Conservation (phyloP, 53 echinoderm and acorn worm genomes). For the Paracentrotus lividus region DNA sequence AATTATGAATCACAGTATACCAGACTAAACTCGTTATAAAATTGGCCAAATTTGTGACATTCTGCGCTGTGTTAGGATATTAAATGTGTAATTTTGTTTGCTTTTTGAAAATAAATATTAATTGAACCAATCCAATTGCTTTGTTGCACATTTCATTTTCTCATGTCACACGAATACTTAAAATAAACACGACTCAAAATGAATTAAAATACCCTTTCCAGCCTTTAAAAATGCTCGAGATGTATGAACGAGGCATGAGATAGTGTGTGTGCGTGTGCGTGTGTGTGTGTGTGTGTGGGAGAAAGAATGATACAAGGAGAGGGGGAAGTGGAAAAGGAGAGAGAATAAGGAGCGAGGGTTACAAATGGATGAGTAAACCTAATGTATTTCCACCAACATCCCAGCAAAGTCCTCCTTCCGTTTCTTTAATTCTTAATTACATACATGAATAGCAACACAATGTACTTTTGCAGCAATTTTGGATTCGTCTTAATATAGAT, state of each 20-base stretch:
- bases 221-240: too few species aligned
- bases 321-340: background rate
- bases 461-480: background rate
- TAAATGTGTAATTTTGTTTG: too few species aligned
- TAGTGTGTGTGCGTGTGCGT: too few species aligned
- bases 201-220: background rate
- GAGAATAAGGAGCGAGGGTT: background rate
- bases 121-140: background rate
- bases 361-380: background rate
- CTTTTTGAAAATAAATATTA: background rate
- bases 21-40: constrained; percentile 24
- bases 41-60: background rate
- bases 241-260: background rate
- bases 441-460: background rate
- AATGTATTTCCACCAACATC: background rate
- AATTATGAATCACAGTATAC: background rate
- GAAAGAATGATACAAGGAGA: background rate
- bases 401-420: background rate
- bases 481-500: background rate
- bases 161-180: background rate
- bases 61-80: too few species aligned
- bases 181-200: background rate
- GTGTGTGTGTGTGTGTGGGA: background rate
- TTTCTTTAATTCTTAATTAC: background rate
- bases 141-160: background rate